Evolutionary conservation across 1,140 invertebrate genomes (phyloP).

Genomic region (Diploscapter pachys): DNA sequence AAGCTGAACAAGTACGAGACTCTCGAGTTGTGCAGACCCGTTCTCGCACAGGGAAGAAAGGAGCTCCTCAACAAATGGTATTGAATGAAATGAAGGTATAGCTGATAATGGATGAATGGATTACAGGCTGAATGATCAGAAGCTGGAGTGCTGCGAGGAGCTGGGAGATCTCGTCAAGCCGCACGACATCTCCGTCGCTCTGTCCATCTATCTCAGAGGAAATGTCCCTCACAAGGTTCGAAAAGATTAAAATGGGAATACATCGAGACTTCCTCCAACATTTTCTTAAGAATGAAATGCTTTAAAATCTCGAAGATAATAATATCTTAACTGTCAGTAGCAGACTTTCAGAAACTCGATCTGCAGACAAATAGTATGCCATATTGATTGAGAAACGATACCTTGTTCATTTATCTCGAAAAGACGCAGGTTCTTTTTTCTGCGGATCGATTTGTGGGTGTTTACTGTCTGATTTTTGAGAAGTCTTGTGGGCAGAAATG

Average conservation of each 20-base stretch:
- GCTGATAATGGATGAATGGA: too few species aligned
- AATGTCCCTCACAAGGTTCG: constrained; percentile 86
- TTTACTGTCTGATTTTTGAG: too few species aligned
- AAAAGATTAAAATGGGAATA: constrained; percentile 40
- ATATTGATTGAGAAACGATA: too few species aligned
- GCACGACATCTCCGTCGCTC: constrained; percentile 85
- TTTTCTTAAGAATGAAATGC: too few species aligned
- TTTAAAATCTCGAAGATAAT: too few species aligned
- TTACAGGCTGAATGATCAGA: constrained; percentile 10
- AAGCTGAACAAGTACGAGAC: constrained; percentile 94
- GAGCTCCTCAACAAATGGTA: constrained; percentile 94
- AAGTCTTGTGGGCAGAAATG: too few species aligned
- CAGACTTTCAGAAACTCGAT: constrained; percentile 1
- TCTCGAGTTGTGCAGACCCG: constrained; percentile 88
- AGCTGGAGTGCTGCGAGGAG: constrained; percentile 21
- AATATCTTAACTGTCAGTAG: constrained; percentile 2
- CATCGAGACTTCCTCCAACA: too few species aligned
- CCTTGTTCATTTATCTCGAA: too few species aligned
- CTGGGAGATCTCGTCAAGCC: constrained; percentile 67
- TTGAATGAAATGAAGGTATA: constrained; percentile 85
- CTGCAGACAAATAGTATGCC: too few species aligned
- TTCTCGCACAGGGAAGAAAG: constrained; percentile 84
- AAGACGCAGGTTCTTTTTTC: too few species aligned
- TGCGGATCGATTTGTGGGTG: too few species aligned
- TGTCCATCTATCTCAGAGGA: constrained; percentile 92